Conservation (phyloP, 2,797 vertebrate species). For the Pseudochaenichthys georgianus region DNA sequence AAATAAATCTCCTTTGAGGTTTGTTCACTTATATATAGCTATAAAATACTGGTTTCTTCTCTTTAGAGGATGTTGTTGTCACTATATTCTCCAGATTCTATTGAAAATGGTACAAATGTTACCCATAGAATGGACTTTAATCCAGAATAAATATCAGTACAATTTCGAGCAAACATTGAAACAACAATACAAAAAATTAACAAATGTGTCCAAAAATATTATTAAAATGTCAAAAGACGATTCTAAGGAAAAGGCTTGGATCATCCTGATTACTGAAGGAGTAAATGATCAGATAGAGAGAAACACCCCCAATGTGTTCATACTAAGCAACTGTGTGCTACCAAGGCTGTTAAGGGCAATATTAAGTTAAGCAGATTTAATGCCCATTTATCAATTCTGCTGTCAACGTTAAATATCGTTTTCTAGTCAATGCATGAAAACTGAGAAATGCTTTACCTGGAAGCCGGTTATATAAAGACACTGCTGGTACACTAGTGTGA, state of each 20-base stretch:
- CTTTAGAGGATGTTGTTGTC: neutral
- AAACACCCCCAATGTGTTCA: neutral
- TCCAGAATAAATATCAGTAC: neutral
- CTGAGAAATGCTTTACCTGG: constrained; percentile 22
- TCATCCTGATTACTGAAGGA: neutral
- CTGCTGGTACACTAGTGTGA: neutral
- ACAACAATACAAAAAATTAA: neutral
- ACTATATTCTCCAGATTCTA: neutral
- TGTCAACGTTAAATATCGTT: neutral
- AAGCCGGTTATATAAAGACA: constrained; percentile 19
- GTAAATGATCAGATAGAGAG: neutral
- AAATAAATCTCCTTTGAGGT: neutral
- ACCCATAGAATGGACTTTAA: neutral
- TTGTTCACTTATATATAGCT: neutral
- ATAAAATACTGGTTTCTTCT: neutral
- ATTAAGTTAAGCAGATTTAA: neutral
- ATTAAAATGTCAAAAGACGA: neutral
- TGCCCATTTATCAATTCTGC: neutral
- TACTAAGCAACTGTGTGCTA: too few species aligned
- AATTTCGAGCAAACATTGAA: neutral
- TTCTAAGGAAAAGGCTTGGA: neutral
- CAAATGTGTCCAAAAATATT: neutral
- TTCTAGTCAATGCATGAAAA: constrained; percentile 13
- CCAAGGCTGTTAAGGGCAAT: neutral
- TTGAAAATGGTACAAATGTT: neutral